A percentile compares a stretch with the other conserved stretches of the same genome.
Conservation (phyloP, 1,140 invertebrate species). For the Drosophila tsacasi region DNA sequence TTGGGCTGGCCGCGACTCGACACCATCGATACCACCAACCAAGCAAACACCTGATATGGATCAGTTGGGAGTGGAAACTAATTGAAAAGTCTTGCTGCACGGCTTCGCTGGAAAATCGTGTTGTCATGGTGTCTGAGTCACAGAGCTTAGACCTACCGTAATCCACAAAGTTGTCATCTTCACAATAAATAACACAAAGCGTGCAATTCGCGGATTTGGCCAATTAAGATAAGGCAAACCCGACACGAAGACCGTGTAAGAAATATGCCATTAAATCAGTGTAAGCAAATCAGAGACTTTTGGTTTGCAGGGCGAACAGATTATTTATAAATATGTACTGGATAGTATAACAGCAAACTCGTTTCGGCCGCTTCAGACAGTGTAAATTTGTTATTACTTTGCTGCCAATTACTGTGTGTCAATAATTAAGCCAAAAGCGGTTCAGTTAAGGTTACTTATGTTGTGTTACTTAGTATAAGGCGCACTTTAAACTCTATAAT, state of each 20-base stretch:
- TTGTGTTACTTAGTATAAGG: constrained; percentile 3
- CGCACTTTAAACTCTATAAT: constrained; percentile 5
- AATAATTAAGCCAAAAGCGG: constrained; percentile 38
- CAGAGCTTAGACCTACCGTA: constrained; percentile 8
- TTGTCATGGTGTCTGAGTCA: constrained; percentile 19
- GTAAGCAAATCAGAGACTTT: constrained; percentile 20
- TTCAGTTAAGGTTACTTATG: constrained; percentile 29
- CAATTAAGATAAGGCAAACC: constrained; percentile 41
- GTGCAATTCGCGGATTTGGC: constrained; percentile 38
- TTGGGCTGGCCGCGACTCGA: constrained; percentile 37
- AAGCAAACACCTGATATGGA: constrained; percentile 64
- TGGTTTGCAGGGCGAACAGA: background rate
- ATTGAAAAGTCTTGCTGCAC: constrained; percentile 65
- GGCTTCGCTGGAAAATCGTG: constrained; percentile 34
- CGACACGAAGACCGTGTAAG: constrained; percentile 11
- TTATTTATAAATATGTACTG: background rate
- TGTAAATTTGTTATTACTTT: constrained; percentile 43
- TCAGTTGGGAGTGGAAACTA: constrained; percentile 70
- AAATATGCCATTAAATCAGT: constrained; percentile 25
- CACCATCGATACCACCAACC: constrained; percentile 22
- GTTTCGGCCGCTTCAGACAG: constrained; percentile 33
- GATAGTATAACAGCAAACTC: constrained; percentile 17
- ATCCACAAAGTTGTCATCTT: constrained; percentile 36
- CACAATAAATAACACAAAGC: constrained; percentile 23
- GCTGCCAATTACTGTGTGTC: constrained; percentile 24